phyloP scores from a whole-genome alignment of 2,797 vertebrate species.

The Cyprinella venusta region DNA sequence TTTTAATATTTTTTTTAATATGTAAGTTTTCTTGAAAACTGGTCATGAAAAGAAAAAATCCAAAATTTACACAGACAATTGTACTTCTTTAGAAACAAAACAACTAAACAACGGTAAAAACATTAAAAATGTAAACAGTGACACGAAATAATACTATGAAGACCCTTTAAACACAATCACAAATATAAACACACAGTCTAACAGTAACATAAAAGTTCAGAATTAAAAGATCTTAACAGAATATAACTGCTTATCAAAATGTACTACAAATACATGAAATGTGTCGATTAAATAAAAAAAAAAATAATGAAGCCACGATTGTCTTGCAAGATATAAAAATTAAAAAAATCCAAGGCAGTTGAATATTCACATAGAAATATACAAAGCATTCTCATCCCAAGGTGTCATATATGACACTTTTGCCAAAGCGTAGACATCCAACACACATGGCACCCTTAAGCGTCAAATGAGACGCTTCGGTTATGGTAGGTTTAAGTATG shows the following conservation, averaged over 20 bases:
- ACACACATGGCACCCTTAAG: too few relatives aligned
- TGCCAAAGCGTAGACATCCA: too few relatives aligned
- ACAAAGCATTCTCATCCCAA: too few relatives aligned
- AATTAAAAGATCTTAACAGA: constrained; percentile 57
- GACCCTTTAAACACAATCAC: not conserved
- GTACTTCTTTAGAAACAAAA: constrained; percentile 17
- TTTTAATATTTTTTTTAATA: not conserved
- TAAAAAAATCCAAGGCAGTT: not conserved
- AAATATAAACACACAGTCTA: constrained; percentile 2
- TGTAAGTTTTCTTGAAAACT: not conserved
- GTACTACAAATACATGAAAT: constrained; percentile 26
- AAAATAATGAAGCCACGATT: not conserved
- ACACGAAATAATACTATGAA: constrained; percentile 41
- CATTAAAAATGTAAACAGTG: constrained; percentile 44
- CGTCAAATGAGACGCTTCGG: too few relatives aligned
- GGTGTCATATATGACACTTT: too few relatives aligned
- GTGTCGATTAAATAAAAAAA: constrained; percentile 16
- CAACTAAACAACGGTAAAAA: not conserved
- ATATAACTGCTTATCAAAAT: constrained; percentile 64
- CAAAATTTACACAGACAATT: not conserved
- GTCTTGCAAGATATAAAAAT: not conserved
- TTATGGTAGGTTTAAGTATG: too few relatives aligned
- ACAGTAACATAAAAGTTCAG: constrained; percentile 15
- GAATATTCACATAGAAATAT: not conserved
- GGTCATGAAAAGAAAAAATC: not conserved